These are phyloP conservation scores for Metacarcinus magister DNA, from an alignment of 2,888 invertebrate species.

Conservation along the genomic window DNA sequence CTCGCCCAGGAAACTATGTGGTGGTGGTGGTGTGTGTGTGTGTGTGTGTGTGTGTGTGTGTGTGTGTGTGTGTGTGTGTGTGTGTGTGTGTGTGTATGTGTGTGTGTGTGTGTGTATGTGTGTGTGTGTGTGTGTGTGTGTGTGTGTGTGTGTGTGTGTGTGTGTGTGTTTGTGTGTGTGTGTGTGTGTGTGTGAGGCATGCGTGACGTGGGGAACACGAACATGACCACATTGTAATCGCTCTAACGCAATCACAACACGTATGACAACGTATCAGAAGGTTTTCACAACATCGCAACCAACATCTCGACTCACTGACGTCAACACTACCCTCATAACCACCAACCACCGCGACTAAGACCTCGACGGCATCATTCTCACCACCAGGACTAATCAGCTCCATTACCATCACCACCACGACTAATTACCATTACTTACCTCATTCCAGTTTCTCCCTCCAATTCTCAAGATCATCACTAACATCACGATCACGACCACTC, in stretches of 20 bases:
- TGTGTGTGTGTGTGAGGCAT: not conserved
- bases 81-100: not conserved
- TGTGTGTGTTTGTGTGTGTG: not conserved
- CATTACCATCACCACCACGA: conserved; percentile 30
- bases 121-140: not conserved
- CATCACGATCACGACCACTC: not conserved
- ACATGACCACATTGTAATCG: not conserved
- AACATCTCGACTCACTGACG: not conserved
- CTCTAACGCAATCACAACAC: not conserved
- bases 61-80: not conserved
- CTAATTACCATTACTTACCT: not conserved
- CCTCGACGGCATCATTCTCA: not conserved
- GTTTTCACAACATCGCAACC: not conserved
- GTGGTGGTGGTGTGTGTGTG: conserved; percentile 11
- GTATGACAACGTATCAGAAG: not conserved
- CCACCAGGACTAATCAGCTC: conserved; percentile 26
- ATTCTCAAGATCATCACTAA: not conserved
- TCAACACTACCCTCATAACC: not conserved
- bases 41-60: not conserved
- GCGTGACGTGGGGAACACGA: not conserved
- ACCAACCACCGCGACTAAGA: not conserved
- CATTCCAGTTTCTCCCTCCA: not conserved
- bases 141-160: conserved; percentile 14
- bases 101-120: no score
- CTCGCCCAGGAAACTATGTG: not conserved